Conservation (phyloP, 2,888 invertebrate species). For the Coenonympha arcania region DNA sequence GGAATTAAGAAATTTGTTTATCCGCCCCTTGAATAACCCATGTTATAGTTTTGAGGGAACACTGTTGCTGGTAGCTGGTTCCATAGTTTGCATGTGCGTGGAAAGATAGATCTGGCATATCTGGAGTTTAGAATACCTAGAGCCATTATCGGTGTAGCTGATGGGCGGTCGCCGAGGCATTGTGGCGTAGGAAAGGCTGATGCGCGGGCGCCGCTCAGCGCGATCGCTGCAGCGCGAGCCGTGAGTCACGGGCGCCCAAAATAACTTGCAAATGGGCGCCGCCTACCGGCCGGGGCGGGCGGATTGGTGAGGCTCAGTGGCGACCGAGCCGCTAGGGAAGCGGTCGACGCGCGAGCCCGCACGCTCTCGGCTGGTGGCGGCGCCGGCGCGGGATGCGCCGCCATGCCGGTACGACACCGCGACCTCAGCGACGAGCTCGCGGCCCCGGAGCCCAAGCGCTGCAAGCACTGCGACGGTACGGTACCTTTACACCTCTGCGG, state of each 20-base stretch:
- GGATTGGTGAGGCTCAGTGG: slow-evolving; percentile 65
- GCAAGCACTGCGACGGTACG: slow-evolving; percentile 93
- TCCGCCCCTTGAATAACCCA: too few species aligned
- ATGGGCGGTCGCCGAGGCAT: slow-evolving; percentile 31
- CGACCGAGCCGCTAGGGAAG: slow-evolving; percentile 67
- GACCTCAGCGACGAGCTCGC: slow-evolving; percentile 73
- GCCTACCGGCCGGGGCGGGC: slow-evolving; percentile 73
- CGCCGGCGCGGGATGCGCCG: slow-evolving; percentile 73
- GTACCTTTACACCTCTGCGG: slow-evolving; percentile 26
- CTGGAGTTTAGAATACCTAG: too few species aligned
- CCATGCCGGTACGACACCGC: slow-evolving; percentile 75
- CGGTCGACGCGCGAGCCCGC: slow-evolving; percentile 56
- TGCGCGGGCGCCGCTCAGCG: slow-evolving; percentile 63
- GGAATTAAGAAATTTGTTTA: too few species aligned
- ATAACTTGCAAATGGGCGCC: slow-evolving; percentile 69
- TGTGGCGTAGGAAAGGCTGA: slow-evolving; percentile 50
- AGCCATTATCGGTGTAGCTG: too few species aligned
- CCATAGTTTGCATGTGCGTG: too few species aligned
- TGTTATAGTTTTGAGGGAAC: too few species aligned
- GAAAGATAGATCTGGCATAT: too few species aligned
- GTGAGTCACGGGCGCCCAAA: slow-evolving; percentile 69
- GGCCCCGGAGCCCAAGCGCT: slow-evolving; percentile 89
- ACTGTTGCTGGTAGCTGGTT: too few species aligned
- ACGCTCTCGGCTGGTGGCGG: slow-evolving; percentile 62
- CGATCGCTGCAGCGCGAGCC: slow-evolving; percentile 49